Evolutionary conservation across 2,888 invertebrate species (phyloP).

Genomic region (Drosophila anceps): DNA sequence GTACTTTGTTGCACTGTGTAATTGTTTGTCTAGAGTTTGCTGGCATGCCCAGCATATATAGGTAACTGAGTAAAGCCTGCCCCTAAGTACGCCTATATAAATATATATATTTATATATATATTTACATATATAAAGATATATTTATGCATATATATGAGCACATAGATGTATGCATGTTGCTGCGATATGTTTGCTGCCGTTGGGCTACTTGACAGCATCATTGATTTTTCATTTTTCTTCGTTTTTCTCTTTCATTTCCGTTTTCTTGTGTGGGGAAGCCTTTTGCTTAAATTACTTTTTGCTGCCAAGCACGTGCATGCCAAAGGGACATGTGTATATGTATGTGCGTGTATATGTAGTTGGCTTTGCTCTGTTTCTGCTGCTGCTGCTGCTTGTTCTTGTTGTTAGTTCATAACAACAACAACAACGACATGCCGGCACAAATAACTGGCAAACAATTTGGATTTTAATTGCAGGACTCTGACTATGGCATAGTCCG

Average conservation of each 20-base stretch:
- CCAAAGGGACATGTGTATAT: constrained; percentile 34
- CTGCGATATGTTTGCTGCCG: constrained; percentile 9
- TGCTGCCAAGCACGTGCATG: constrained; percentile 67
- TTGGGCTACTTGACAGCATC: constrained; percentile 69
- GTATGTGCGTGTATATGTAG: constrained; percentile 3
- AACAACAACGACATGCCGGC: constrained; percentile 18
- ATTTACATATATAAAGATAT: not conserved
- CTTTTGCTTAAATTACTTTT: constrained; percentile 50
- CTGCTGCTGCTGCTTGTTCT: constrained; percentile 2
- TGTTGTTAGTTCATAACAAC: constrained; percentile 25
- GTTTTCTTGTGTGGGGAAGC: constrained; percentile 26
- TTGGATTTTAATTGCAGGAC: constrained; percentile 73
- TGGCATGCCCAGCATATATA: not conserved
- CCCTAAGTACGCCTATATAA: not conserved
- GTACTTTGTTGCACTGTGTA: not conserved
- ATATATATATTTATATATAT: not conserved
- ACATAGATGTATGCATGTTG: not conserved
- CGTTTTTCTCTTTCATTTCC: constrained; percentile 37
- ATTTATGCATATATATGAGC: not conserved
- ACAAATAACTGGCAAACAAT: constrained; percentile 63
- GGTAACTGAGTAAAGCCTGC: not conserved
- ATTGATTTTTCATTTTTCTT: constrained; percentile 74
- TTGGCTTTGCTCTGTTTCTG: not conserved
- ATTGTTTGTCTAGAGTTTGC: not conserved
- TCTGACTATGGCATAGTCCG: constrained; percentile 14